These are phyloP conservation scores for Phyllostomus hastatus DNA, from an alignment of 2,113 vertebrate species.

Conservation along the genomic window DNA sequence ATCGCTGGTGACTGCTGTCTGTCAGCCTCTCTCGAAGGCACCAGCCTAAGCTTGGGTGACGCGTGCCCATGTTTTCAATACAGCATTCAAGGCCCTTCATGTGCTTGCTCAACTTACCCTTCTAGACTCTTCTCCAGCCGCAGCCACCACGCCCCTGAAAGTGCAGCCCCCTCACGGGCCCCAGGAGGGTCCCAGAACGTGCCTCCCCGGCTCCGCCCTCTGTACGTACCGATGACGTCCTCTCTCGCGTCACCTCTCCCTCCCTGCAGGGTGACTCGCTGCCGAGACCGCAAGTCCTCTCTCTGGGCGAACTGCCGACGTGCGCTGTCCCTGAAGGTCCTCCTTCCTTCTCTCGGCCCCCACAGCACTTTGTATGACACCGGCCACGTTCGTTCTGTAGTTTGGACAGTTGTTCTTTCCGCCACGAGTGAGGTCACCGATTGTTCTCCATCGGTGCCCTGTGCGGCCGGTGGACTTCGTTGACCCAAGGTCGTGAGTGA, in stretches of 20 bases:
- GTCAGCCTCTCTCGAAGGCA: fast-evolving
- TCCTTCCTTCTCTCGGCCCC: neutral
- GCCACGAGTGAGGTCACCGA: neutral
- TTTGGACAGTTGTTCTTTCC: neutral
- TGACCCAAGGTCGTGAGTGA: neutral
- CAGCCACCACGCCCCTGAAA: fast-evolving
- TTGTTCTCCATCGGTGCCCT: no score
- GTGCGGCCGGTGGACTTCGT: fast-evolving
- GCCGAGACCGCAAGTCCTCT: neutral
- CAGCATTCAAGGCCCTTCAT: fast-evolving
- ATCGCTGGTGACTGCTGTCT: neutral
- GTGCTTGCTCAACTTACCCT: neutral
- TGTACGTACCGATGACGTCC: fast-evolving
- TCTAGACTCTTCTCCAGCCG: neutral
- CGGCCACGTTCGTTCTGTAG: neutral
- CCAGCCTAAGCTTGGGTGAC: no score
- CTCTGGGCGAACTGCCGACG: fast-evolving
- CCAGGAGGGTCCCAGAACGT: fast-evolving
- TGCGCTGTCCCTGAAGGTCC: neutral
- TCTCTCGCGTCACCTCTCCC: neutral
- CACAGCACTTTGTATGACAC: no score
- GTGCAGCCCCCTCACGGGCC: fast-evolving
- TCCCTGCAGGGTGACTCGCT: fast-evolving
- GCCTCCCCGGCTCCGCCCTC: fast-evolving
- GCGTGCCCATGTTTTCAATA: fast-evolving